These are phyloP conservation scores for Prunella strophiata DNA, from an alignment of 2,797 vertebrate species.

Conservation along the genomic window DNA sequence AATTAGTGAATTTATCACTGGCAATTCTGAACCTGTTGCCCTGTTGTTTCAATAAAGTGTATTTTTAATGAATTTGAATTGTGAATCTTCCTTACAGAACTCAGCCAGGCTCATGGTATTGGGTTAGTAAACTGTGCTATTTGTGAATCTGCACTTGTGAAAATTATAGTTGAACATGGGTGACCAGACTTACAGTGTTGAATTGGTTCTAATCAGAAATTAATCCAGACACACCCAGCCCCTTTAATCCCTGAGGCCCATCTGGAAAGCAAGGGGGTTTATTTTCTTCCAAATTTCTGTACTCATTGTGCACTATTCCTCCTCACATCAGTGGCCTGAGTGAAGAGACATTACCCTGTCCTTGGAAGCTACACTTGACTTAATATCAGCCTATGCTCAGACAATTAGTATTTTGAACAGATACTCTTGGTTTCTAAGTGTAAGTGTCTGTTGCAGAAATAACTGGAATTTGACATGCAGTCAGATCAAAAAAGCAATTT, in stretches of 20 bases:
- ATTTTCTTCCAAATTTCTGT: neutral
- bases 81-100: neutral
- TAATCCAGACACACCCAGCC: neutral
- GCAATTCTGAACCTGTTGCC: neutral
- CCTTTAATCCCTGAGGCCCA: neutral
- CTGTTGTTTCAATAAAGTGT: neutral
- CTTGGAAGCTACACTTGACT: neutral
- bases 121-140: neutral
- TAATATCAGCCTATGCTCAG: neutral
- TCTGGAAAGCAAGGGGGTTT: neutral
- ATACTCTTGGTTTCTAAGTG: neutral
- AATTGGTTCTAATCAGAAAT: neutral
- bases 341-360: rapidly evolving
- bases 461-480: neutral
- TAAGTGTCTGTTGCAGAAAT: neutral
- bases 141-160: rapidly evolving
- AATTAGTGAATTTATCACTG: neutral
- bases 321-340: neutral
- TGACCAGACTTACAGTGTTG: neutral
- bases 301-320: neutral
- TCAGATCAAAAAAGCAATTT: neutral
- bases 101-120: neutral
- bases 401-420: neutral
- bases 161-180: neutral
- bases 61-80: neutral